Evolutionary conservation across 2,113 vertebrate species (phyloP).

Genomic region (Petrocephalus zakoni): DNA sequence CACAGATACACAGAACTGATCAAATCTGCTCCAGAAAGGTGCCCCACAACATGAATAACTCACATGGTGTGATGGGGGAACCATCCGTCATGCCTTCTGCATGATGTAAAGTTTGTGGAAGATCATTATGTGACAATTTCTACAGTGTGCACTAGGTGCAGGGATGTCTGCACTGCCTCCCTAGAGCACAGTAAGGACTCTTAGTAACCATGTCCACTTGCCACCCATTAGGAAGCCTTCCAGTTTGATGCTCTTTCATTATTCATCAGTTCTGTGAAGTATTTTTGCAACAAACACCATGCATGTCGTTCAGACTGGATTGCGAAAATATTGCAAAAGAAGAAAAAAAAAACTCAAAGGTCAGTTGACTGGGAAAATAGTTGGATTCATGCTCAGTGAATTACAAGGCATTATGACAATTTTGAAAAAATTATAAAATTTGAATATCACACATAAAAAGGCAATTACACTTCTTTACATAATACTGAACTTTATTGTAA

Average conservation of each 20-base stretch:
- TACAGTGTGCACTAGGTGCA: neutral
- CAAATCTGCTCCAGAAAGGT: neutral
- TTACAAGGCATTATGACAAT: neutral
- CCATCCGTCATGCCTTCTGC: too few species aligned
- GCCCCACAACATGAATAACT: neutral
- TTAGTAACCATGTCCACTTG: neutral
- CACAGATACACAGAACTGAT: neutral
- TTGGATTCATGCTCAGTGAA: neutral
- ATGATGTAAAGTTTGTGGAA: neutral
- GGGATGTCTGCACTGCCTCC: neutral
- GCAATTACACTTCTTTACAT: neutral
- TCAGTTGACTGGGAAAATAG: neutral
- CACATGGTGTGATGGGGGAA: neutral
- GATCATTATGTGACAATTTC: neutral
- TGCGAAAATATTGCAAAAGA: neutral
- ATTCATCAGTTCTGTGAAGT: neutral
- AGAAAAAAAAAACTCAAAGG: neutral
- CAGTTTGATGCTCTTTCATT: neutral
- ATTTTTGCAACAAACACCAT: neutral
- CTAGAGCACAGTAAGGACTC: neutral
- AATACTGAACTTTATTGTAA: conserved; percentile 22
- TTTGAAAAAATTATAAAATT: neutral
- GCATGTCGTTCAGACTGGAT: neutral
- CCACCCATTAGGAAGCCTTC: neutral
- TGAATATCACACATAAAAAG: neutral